phyloP scores from a whole-genome alignment of 1,140 invertebrate genomes.

The Orchestia grillus region DNA sequence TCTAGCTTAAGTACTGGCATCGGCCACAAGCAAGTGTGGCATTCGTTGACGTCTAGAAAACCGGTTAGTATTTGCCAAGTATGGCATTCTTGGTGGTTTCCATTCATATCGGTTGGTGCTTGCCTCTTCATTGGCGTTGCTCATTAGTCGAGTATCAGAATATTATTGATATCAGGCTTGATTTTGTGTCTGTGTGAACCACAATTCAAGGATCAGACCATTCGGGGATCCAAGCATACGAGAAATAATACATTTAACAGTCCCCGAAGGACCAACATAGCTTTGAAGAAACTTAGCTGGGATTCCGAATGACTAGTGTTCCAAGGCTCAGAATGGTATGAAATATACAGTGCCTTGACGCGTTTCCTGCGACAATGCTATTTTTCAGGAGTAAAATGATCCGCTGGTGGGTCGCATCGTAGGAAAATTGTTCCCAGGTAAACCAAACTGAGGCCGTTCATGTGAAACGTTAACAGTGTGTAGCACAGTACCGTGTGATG shows the following conservation, averaged over 20 bases:
- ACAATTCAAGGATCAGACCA: not conserved
- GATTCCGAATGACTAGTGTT: not conserved
- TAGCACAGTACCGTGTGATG: not conserved
- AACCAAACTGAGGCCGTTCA: too few relatives aligned
- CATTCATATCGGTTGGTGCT: not conserved
- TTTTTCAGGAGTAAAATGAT: too few relatives aligned
- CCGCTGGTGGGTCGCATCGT: too few relatives aligned
- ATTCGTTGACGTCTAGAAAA: not conserved
- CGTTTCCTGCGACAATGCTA: too few relatives aligned
- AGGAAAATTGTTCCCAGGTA: too few relatives aligned
- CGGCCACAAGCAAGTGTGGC: not conserved
- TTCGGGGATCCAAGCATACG: too few relatives aligned
- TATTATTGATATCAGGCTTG: not conserved
- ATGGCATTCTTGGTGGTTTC: not conserved
- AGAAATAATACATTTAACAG: too few relatives aligned
- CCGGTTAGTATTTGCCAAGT: not conserved
- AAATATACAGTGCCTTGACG: not conserved
- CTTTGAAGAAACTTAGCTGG: not conserved
- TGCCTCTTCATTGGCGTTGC: not conserved
- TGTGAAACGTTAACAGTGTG: not conserved
- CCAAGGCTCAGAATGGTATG: not conserved
- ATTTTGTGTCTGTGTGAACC: not conserved
- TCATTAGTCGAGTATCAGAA: not conserved
- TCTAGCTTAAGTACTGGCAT: not conserved
- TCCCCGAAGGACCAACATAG: too few relatives aligned